Conservation (phyloP, 2,797 vertebrate genomes). For the Takifugu rubripes region DNA sequence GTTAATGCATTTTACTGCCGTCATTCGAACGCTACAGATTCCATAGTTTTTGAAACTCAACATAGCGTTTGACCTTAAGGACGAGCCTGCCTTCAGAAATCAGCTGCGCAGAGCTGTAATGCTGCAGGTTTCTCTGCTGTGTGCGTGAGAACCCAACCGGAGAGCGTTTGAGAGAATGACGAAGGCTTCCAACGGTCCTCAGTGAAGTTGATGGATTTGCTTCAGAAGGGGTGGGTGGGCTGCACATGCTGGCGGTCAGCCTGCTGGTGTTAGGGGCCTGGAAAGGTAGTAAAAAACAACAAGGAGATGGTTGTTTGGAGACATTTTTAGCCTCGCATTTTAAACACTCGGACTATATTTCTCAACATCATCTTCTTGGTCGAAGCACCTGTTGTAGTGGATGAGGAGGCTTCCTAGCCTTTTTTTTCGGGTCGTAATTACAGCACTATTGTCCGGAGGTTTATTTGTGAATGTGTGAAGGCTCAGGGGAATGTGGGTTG, state of each 20-base stretch:
- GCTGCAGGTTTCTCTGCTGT: slow-evolving; percentile 1
- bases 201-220: no score
- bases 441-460: slow-evolving; percentile 17
- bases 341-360: no score
- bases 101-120: background rate
- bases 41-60: no score
- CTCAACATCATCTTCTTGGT: slow-evolving; percentile 5
- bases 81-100: slow-evolving; percentile 26
- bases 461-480: slow-evolving; percentile 28
- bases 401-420: slow-evolving; percentile 9
- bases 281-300: background rate
- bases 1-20: no score
- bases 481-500: slow-evolving; percentile 48
- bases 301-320: background rate
- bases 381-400: slow-evolving; percentile 4
- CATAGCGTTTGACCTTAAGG: slow-evolving; percentile 11
- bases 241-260: slow-evolving; percentile 11
- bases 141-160: background rate
- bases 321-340: no score
- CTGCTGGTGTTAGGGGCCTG: background rate
- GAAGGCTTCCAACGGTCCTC: no score
- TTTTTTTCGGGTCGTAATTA: background rate
- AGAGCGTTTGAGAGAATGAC: no score
- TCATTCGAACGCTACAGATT: no score
- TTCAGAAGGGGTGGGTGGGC: no score